Percentiles rank a stretch among this genome's conserved stretches.
Conservation (phyloP, 1,140 invertebrate genomes). For the Rhopalosiphum maidis region DNA sequence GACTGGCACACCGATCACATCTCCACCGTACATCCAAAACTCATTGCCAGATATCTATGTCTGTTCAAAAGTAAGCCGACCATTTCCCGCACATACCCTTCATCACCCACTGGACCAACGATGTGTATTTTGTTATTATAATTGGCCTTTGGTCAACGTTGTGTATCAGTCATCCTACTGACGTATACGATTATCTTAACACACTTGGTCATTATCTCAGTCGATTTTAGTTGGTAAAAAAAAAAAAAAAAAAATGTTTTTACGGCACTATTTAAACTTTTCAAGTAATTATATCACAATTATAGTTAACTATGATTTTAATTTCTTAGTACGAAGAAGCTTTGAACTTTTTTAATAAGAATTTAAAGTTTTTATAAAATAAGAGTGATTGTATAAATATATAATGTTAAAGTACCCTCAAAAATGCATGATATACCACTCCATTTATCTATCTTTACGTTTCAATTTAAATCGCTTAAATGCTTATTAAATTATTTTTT, state of each 20-base stretch:
- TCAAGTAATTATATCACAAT: background rate
- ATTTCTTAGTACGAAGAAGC: background rate
- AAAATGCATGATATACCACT: no score
- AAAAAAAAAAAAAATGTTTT: background rate
- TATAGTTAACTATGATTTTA: background rate
- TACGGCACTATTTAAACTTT: background rate
- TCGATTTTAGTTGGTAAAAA: background rate
- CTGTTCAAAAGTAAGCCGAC: constrained; percentile 52
- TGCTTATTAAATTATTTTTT: no score
- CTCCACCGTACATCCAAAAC: constrained; percentile 49
- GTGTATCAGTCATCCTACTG: background rate
- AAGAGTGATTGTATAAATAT: no score
- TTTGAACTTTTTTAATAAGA: background rate
- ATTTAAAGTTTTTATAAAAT: background rate
- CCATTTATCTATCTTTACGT: no score
- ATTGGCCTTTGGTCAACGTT: background rate
- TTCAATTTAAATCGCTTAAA: no score
- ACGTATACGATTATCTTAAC: background rate
- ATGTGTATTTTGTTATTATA: background rate
- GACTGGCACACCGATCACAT: constrained; percentile 55
- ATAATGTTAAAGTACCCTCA: background rate
- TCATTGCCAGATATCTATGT: constrained; percentile 53
- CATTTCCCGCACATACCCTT: background rate
- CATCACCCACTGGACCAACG: background rate
- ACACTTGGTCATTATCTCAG: background rate